These are phyloP conservation scores for Cheilinus undulatus DNA, from an alignment of 2,113 vertebrate species.

Conservation along the genomic window DNA sequence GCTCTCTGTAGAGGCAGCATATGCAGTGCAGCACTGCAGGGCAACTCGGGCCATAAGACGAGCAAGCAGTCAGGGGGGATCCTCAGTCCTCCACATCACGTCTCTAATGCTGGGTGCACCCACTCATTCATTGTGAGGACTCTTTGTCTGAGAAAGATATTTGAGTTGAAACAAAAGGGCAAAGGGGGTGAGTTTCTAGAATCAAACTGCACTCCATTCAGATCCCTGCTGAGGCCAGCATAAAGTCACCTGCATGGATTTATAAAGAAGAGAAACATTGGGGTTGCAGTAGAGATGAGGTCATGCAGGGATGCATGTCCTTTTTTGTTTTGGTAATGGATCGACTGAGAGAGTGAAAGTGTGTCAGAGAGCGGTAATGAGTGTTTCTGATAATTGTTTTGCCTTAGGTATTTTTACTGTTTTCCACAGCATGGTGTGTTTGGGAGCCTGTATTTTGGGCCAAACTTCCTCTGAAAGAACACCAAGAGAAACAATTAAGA, in stretches of 20 bases:
- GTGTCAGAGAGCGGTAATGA: conserved; percentile 35
- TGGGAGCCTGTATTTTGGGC: not conserved
- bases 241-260: conserved; percentile 28
- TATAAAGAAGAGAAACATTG: conserved; percentile 39
- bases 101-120: not conserved
- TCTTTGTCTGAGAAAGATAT: no score
- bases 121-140: not conserved
- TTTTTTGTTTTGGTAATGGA: conserved; percentile 41
- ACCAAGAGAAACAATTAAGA: not conserved
- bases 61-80: conserved; percentile 10
- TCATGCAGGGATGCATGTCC: not conserved
- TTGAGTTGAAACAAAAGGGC: no score
- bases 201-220: not conserved
- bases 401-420: conserved; percentile 45
- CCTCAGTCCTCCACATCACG: conserved; percentile 19
- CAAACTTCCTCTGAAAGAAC: not conserved
- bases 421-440: conserved; percentile 13
- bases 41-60: conserved; percentile 30
- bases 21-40: conserved; percentile 63
- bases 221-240: conserved; percentile 49
- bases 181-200: no score
- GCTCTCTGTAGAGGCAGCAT: conserved; percentile 55
- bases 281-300: conserved; percentile 12
- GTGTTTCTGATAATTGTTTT: conserved; percentile 42
- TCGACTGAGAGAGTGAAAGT: conserved; percentile 40